Conservation (phyloP, 1,140 invertebrate genomes). For the Drosophila equinoxialis region DNA sequence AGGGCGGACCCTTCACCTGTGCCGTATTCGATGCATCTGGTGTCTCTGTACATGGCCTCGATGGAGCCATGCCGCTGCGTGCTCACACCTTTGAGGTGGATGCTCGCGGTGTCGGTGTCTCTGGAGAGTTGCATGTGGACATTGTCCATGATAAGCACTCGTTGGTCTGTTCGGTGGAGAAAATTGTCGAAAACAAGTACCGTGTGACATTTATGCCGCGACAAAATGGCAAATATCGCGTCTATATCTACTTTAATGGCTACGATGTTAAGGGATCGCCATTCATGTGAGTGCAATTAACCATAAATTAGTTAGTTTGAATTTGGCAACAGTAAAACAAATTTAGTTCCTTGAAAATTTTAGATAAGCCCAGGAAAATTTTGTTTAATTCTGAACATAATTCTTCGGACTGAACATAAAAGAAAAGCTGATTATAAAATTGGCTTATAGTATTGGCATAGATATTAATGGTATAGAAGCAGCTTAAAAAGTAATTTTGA, state of each 20-base stretch:
- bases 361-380: no score
- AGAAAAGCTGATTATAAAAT: no score
- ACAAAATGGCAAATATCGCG: conserved; percentile 94
- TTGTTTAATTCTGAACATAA: no score
- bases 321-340: no score
- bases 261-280: conserved; percentile 96
- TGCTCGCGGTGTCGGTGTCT: conserved; percentile 91
- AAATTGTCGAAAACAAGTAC: conserved; percentile 92
- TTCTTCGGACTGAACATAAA: no score
- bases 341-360: no score
- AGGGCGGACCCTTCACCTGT: conserved; percentile 98
- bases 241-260: conserved; percentile 97
- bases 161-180: conserved; percentile 92
- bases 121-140: conserved; percentile 94
- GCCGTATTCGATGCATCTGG: conserved; percentile 98
- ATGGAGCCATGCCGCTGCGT: conserved; percentile 90
- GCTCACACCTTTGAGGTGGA: conserved; percentile 93
- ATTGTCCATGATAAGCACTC: conserved; percentile 93
- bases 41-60: conserved; percentile 89
- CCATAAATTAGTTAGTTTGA: no score
- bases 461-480: no score
- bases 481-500: no score
- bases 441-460: no score
- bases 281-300: conserved; percentile 84
- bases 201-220: conserved; percentile 94